phyloP scores from a whole-genome alignment of 2,113 vertebrate genomes.

The Ceuthmochares aereus region DNA sequence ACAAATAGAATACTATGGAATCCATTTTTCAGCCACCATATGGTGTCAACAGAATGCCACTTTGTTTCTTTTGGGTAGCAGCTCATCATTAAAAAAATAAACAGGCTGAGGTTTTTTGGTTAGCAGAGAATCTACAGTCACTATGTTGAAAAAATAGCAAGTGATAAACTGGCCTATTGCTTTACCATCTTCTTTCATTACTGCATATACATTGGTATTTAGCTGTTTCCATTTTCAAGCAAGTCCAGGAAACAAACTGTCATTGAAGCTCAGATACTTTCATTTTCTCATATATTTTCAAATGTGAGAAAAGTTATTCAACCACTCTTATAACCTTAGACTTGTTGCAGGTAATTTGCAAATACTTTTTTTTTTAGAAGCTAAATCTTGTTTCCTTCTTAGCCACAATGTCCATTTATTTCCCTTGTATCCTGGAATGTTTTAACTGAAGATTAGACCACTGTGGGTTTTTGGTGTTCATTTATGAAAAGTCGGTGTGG shows the following conservation, averaged over 20 bases:
- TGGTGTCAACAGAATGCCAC: slow-evolving; percentile 82
- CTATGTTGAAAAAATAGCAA: slow-evolving; percentile 70
- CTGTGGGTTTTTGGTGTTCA: neutral
- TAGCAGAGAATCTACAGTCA: slow-evolving; percentile 52
- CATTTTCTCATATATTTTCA: neutral
- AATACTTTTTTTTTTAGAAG: neutral
- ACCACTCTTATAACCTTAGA: neutral
- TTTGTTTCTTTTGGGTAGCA: slow-evolving; percentile 78
- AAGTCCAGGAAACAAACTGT: neutral
- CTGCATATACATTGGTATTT: neutral
- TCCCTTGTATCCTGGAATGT: neutral
- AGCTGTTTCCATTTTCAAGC: neutral
- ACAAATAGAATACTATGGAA: slow-evolving; percentile 78
- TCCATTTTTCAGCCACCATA: slow-evolving; percentile 80
- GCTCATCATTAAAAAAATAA: slow-evolving; percentile 78
- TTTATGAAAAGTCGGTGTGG: neutral
- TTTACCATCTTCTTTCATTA: neutral
- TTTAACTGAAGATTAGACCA: neutral
- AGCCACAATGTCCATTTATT: neutral
- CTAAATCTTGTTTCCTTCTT: neutral
- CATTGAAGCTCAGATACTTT: neutral
- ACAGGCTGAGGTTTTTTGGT: slow-evolving; percentile 59
- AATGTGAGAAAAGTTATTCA: neutral
- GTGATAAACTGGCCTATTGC: slow-evolving; percentile 59
- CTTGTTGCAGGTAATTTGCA: neutral